Base-by-base conservation (phyloP, 2,888 invertebrate species). In the Unio delphinus region DNA sequence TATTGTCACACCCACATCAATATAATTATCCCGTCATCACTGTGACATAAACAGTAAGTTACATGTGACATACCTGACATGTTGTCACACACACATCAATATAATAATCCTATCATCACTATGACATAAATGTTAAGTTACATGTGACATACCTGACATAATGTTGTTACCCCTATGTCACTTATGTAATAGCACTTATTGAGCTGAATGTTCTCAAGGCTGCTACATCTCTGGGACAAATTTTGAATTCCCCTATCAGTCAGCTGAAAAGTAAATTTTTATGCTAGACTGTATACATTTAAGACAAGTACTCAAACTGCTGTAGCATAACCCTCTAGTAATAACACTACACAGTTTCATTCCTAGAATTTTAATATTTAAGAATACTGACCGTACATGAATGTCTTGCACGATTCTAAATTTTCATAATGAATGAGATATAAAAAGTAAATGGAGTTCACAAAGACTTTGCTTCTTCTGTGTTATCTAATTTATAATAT, bases 121-220 rank as follows among this genome's bases (percentile, higher is more conserved):
- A 20, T 65, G 18, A 58, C 8, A 34, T 23, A 59, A 65, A 17
- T 5, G 54, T 1, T 45, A 65, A 26, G 7, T 28, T 55, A 20
- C 26, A 57, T 23, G n/a, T 18, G 55, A 34, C 64, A 30, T 34
- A 70, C 70, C 30, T 68, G 61, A 56, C 63, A 34, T n/a, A 73
- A 18, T 34, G 65, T 65, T 28, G 28, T 62, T 30, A 73, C 60
- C 30, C 65, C 67, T 18, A 30, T 34, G 28, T 65, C 57, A 20
- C 68, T 68, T 61, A 73, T 45, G 20, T 17, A n/a, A 34, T 56
- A 28, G 30, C 73, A 70, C 3, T 45, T 45, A n/a, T 56, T 58
- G n/a, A 73, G 67, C 55, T 68, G 65, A 3, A 73, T 63, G 20
- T 68, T 68, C 45, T 70, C 65, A 5, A 73, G n/a, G 18, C 23